These are phyloP conservation scores for Manis crassicaudata DNA, from an alignment of 2,797 vertebrate species.

Conservation along the genomic window DNA sequence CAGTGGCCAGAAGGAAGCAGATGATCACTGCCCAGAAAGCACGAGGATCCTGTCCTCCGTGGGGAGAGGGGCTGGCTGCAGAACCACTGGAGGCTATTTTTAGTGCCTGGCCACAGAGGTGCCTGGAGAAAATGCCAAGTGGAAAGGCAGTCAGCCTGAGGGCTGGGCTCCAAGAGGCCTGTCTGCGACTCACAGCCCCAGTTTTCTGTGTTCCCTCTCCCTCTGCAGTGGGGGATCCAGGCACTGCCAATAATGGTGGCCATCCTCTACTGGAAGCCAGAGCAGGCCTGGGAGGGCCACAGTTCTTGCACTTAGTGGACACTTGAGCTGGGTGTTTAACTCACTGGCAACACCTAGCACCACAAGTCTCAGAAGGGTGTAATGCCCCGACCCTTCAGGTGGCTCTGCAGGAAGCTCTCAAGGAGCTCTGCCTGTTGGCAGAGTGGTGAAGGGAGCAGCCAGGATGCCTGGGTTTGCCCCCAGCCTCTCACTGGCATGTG, in stretches of 20 bases:
- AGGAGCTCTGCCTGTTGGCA: background rate
- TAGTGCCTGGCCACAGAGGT: conserved; percentile 67
- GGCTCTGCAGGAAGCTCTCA: too few relatives aligned
- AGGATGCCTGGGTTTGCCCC: background rate
- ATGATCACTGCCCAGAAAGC: conserved; percentile 68
- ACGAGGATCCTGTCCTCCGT: conserved; percentile 60
- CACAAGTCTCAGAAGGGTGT: too few relatives aligned
- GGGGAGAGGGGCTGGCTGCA: conserved; percentile 54
- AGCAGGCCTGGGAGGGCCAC: background rate
- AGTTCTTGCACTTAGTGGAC: background rate
- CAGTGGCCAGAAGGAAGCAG: conserved; percentile 67
- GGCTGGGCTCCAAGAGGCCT: background rate
- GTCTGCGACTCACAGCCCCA: background rate
- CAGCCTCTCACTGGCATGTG: background rate
- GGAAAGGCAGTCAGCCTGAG: conserved; percentile 22
- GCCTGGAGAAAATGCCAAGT: conserved; percentile 74
- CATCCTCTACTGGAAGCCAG: background rate
- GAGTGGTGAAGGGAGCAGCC: background rate
- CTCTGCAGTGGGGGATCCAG: background rate
- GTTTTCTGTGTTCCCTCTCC: background rate
- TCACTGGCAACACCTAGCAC: background rate
- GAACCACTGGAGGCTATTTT: conserved; percentile 76
- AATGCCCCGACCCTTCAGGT: background rate
- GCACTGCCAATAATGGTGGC: background rate
- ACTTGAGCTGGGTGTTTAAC: background rate